Base-by-base conservation (phyloP, 2,797 vertebrate species). In the Valencia hispanica region DNA sequence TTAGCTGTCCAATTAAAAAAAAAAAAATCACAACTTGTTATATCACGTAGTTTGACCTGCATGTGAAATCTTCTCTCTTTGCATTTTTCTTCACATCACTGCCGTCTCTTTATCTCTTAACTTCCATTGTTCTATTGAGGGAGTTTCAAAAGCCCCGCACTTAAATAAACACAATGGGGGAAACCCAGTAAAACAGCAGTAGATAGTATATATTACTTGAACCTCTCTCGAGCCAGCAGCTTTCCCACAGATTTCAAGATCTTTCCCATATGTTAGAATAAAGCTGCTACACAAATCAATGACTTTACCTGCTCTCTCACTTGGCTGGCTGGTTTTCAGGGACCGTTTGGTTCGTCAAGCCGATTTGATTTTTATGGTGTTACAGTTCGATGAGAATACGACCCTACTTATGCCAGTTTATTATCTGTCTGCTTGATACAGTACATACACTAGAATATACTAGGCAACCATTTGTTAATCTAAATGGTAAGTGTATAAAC, bases 231-330 rank as follows among this genome's bases (percentile, higher is more conserved):
- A 75, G 69, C 72, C 77, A 48, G 79, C 45, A 68, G 72, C 70
- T 78, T 86, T 92, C 87, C 84, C 87, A 86, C 72, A 75, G 72
- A 63, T 72, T 32, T 68, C 14, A 10, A 86, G 75, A 82, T 84
- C 73, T 88, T 88, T 91, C 80, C 91, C 92, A 90, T 84, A 84
- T 92, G 90, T 84, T 50, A n/a, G 86, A 79, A 41, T 65, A 66
- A 82, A 84, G 74, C 89, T 73, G 79, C 87, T 79, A 77, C 84
- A 88, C 80, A 87, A 71, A 89, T 90, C 84, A 81, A 65, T 79
- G 86, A 78, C 84, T 87, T 83, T 79, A 87, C 86, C 91, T 90
- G 84, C 81, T 85, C 70, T 77, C 12, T 65, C 77, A 61, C 77
- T 83, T 77, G 45, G 51, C 75, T 41, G 78, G 25, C 75, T 61